phyloP scores from a whole-genome alignment of 2,888 invertebrate genomes.

The Nasonovia ribisnigri region DNA sequence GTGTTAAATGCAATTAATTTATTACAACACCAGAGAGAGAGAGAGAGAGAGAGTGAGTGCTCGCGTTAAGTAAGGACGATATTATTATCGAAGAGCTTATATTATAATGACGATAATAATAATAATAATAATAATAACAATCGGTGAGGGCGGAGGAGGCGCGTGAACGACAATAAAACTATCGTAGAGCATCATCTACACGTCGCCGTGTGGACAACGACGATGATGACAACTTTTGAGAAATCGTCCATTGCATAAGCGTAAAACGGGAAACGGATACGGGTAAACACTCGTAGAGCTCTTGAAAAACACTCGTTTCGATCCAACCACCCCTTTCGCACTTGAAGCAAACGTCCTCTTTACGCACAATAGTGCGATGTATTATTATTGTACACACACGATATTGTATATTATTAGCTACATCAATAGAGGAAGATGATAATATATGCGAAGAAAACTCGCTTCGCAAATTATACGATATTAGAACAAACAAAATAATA shows the following conservation, averaged over 20 bases:
- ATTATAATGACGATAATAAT: background rate
- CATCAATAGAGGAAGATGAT: background rate
- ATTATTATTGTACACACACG: background rate
- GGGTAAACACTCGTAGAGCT: conserved; percentile 4
- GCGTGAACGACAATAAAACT: background rate
- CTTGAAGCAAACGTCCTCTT: background rate
- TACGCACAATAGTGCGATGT: background rate
- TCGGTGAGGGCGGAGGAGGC: background rate
- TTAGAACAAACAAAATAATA: background rate
- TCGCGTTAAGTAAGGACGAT: background rate
- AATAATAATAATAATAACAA: background rate
- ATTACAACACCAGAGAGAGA: background rate
- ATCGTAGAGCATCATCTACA: background rate
- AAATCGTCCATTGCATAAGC: background rate
- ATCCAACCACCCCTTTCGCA: background rate
- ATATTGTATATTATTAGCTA: background rate
- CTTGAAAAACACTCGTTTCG: conserved; percentile 41
- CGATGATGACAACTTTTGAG: conserved; percentile 6
- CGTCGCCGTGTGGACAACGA: background rate
- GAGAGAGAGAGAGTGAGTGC: background rate
- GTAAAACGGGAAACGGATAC: conserved; percentile 47
- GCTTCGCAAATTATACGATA: background rate
- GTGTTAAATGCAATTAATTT: background rate
- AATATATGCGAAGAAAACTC: background rate
- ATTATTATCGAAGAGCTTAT: background rate